Base-by-base conservation (phyloP, 2,797 vertebrate genomes). In the Morus bassanus region DNA sequence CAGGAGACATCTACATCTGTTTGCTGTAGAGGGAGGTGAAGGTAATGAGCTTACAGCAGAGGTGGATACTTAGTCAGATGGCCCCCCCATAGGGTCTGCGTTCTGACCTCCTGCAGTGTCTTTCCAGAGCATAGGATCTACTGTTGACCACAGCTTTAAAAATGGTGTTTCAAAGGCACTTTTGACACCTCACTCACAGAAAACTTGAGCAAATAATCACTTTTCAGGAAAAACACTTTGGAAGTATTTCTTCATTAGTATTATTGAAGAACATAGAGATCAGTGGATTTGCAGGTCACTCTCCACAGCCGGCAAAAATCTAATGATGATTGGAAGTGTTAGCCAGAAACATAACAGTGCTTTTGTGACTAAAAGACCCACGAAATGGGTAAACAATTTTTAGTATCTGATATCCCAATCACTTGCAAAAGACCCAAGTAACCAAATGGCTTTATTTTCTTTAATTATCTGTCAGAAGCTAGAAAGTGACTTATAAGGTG, bases 1-100 rank as follows among this genome's bases (percentile, higher is more conserved):
- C 9, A 46, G 30, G 28, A 50, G 27, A 31, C 2, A 1, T 37
- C 64, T 63, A 7, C 12, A 33, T 39, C 35, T 0, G 0, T 19
- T 60, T 46, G 25, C n/a, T 39, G 15, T 11, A 43, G 39, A 57
- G 27, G 19, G 5, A 50, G 18, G 18, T n/a, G 54, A 68, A 63
- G 74, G n/a, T 22, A 37, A 57, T 0, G 4, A 81, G 31, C 27
- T 80, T 18, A 11, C 21, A 45, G 46, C 37, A 83, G 68, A 86
- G 43, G 15, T 16, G 14, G 56, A 13, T n/a, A 43, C 24, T 43
- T 22, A 22, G 15, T 54, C 37, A 54, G 61, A 23, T n/a, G 18
- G 5, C 6, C 13, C 5, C 5, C 18, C 17, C 6, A 10, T 2
- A 24, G 28, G 11, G 10, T 67, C 63, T 57, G 10, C 37, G 48